These are phyloP conservation scores for Anthonomus grandis DNA, from an alignment of 1,140 invertebrate genomes.

Conservation along the genomic window DNA sequence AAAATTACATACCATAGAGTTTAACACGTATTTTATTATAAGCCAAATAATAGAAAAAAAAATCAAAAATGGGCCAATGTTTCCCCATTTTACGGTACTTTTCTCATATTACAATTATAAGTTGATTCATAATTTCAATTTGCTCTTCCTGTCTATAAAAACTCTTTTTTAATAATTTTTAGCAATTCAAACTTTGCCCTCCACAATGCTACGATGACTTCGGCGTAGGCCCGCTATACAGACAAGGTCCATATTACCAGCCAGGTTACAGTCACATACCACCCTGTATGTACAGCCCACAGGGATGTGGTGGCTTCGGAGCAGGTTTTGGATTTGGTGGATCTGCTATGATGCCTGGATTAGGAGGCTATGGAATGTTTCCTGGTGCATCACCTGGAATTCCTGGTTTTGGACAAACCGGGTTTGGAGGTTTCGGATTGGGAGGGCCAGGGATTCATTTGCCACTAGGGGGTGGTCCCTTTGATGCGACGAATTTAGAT, in stretches of 20 bases:
- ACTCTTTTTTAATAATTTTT: background rate
- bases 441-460: too few species aligned
- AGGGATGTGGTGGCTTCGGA: conserved; percentile 9
- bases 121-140: background rate
- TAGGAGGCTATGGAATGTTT: background rate
- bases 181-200: conserved; percentile 21
- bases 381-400: too few species aligned
- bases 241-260: conserved; percentile 37
- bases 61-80: too few species aligned
- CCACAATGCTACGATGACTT: conserved; percentile 37
- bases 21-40: too few species aligned
- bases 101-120: too few species aligned
- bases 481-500: too few species aligned
- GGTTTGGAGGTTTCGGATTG: too few species aligned
- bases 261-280: conserved; percentile 25
- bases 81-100: too few species aligned
- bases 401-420: too few species aligned
- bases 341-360: background rate
- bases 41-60: too few species aligned
- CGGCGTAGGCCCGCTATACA: conserved; percentile 32
- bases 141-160: background rate
- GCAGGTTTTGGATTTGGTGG: background rate
- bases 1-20: too few species aligned
- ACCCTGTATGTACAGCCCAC: conserved; percentile 22
- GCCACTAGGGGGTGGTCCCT: too few species aligned